These are phyloP conservation scores for Taeniopygia guttata DNA, from an alignment of 2,797 vertebrate genomes.

Conservation along the genomic window DNA sequence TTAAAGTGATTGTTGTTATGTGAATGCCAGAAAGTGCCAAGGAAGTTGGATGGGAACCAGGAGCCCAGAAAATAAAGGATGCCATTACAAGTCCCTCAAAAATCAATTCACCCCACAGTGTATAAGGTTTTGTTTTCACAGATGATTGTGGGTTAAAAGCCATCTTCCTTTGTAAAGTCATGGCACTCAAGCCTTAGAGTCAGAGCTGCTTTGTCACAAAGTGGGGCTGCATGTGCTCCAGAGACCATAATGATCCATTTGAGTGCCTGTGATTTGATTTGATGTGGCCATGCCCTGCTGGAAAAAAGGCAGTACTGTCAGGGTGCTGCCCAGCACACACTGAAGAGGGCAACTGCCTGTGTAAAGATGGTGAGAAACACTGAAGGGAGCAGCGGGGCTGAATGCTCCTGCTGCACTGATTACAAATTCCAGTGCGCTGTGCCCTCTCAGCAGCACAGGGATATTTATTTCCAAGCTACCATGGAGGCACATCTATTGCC, in stretches of 20 bases:
- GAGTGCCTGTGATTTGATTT: neutral
- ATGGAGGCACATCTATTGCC: neutral
- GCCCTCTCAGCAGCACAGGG: neutral
- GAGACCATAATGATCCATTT: neutral
- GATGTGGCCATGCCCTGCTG: neutral
- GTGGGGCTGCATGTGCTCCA: neutral
- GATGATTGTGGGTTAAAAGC: slow-evolving; percentile 1
- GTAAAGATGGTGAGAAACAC: neutral
- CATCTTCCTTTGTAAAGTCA: neutral
- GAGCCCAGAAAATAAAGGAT: neutral
- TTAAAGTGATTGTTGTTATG: neutral
- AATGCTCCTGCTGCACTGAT: neutral
- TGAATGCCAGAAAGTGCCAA: neutral
- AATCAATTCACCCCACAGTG: neutral
- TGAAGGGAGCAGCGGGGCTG: neutral
- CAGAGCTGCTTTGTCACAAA: neutral
- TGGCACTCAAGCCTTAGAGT: neutral
- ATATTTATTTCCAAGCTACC: neutral
- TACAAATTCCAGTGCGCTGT: neutral
- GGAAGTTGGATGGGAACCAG: neutral
- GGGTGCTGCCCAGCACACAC: neutral
- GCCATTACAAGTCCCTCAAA: neutral
- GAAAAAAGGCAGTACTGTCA: neutral
- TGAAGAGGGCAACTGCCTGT: neutral
- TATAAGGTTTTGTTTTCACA: neutral